Evolutionary conservation across 2,113 vertebrate species (phyloP), one percentile per base, ranked within the genome.

Genomic region (Thunnus maccoyii): DNA sequence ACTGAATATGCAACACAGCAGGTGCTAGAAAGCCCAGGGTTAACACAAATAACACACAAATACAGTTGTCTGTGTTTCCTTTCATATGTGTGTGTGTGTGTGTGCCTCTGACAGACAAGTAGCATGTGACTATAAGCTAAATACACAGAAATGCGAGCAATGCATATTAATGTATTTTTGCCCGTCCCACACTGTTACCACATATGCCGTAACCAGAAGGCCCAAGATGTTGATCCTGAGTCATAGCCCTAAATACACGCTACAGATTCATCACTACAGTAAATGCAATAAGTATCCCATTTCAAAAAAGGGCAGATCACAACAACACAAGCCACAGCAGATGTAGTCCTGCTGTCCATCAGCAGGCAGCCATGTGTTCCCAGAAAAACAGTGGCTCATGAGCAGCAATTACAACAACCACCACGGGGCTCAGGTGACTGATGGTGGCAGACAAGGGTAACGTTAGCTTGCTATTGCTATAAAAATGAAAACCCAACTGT

Each of bases 1-100:
- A 6, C 77, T 64, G 84, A 89, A 84, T 76, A 74, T 62, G 75
- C 83, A 84, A 61, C 72, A 52, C 74, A 83, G 88, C 86, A 92
- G 89, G 81, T 88, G 89, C 58, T 8, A 27, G 44, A 73, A 63
- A 87, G 72, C 86, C 57, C 66, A 47, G 71, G 44, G 82, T 81
- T 86, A 69, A 73, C 78, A 73, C 70, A 13, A 57, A 30, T 14
- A 55, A 1, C 51, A 27, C 64, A 52, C 63, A 60, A 0, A 17
- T 32, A 72, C 25, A 58, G 25, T 1, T 44, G 54, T 52, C 61
- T 58, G 57, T 30, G 46, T 70, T 83, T 75, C 32, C 78, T 79
- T 61, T 47, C 2, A 4, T 46, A 80, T 62, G 44, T 20, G 69
- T 68, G n/a, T 22, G 46, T 60, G 15, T 25, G 18, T 41, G 22